phyloP scores from a whole-genome alignment of 2,797 vertebrate species.

The Gymnopithys bicolor region DNA sequence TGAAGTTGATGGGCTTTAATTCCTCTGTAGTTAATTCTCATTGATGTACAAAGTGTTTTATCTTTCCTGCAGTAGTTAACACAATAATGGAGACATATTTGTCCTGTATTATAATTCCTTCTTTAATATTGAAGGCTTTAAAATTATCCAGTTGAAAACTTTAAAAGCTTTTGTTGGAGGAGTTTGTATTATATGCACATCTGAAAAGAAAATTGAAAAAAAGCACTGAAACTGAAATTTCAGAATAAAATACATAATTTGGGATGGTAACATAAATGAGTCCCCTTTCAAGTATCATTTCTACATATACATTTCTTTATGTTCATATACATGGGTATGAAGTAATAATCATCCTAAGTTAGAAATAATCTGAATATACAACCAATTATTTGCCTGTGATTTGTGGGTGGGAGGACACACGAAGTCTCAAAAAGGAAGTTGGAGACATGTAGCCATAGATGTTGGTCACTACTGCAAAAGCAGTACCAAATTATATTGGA shows the following conservation, averaged over 20 bases:
- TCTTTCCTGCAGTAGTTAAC: neutral
- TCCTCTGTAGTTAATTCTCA: neutral
- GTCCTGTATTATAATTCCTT: neutral
- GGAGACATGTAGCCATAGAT: neutral
- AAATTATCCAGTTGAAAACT: neutral
- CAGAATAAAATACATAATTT: neutral
- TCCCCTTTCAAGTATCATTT: neutral
- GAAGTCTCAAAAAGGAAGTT: neutral
- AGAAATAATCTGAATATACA: neutral
- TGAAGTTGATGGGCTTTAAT: neutral
- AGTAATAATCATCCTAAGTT: neutral
- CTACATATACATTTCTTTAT: neutral
- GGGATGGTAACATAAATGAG: neutral
- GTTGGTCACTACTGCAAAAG: neutral
- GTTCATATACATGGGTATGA: neutral
- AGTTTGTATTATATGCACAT: neutral
- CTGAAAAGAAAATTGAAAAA: neutral
- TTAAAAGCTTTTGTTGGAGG: conserved; percentile 19
- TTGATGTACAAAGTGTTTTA: neutral
- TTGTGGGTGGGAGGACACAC: neutral
- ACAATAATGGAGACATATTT: neutral
- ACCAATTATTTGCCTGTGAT: neutral
- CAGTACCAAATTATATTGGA: neutral
- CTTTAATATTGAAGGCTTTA: neutral
- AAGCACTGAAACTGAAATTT: neutral